A percentile compares a stretch with the other conserved stretches of the same genome.
Conservation (phyloP, 2,888 invertebrate species). For the Villa cingulata region DNA sequence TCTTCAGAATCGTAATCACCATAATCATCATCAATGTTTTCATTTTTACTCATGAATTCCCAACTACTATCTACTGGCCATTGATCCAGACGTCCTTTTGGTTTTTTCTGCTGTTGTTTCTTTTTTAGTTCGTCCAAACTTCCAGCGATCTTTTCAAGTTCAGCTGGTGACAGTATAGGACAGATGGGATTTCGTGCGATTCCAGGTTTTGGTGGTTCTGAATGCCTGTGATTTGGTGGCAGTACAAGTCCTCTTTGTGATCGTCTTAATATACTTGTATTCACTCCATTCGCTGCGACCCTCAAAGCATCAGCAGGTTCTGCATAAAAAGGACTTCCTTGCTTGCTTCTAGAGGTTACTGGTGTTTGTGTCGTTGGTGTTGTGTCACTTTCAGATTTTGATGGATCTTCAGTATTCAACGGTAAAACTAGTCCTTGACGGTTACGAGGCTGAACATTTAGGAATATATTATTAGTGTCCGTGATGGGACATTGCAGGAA, state of each 20-base stretch:
- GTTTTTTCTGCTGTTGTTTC: constrained; percentile 38
- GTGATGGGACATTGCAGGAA: constrained; percentile 11
- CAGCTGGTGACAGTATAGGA: constrained; percentile 52
- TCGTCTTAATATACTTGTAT: constrained; percentile 29
- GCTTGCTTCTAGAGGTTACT: constrained; percentile 39
- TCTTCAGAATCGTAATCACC: constrained; percentile 30
- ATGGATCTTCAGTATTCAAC: constrained; percentile 21
- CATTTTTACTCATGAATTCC: constrained; percentile 66
- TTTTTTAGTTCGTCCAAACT: constrained; percentile 37
- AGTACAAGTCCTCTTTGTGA: constrained; percentile 29
- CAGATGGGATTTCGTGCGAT: constrained; percentile 23
- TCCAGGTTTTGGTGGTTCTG: constrained; percentile 43
- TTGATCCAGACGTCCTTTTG: constrained; percentile 38
- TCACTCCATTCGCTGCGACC: constrained; percentile 26
- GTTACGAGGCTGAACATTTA: constrained; percentile 22
- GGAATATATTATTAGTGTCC: constrained; percentile 5
- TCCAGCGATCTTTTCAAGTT: constrained; percentile 34
- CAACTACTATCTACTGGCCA: constrained; percentile 84
- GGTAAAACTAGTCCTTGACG: constrained; percentile 28
- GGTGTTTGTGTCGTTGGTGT: constrained; percentile 30
- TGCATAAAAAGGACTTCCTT: constrained; percentile 77
- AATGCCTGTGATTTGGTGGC: constrained; percentile 43
- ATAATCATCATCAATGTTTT: constrained; percentile 19
- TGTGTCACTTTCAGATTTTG: constrained; percentile 24
- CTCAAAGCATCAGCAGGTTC: constrained; percentile 77